phyloP scores from a whole-genome alignment of 2,888 invertebrate species.

The Dicroscelio sp. region DNA sequence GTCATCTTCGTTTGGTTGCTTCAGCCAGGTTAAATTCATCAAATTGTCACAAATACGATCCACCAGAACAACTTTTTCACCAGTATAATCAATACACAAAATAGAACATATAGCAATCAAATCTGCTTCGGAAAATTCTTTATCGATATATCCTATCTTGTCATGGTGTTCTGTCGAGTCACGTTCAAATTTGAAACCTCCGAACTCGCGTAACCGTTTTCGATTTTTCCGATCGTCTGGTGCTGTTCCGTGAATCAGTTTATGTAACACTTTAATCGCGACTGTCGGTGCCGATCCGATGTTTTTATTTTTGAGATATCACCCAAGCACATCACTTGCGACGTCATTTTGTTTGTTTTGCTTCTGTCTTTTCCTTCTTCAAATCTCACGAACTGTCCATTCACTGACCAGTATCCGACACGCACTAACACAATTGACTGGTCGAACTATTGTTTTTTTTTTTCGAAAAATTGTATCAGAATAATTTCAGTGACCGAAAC shows the following conservation, averaged over 20 bases:
- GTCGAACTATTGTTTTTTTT: too few species aligned
- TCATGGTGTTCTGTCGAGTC: slow-evolving; percentile 26
- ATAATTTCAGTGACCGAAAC: too few species aligned
- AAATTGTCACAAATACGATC: slow-evolving; percentile 1
- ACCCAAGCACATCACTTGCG: not conserved
- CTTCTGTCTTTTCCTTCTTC: not conserved
- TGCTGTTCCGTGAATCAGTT: slow-evolving; percentile 48
- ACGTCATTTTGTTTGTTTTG: not conserved
- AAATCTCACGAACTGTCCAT: too few species aligned
- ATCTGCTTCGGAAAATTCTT: slow-evolving; percentile 47
- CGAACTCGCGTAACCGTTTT: slow-evolving; percentile 60
- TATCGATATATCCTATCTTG: slow-evolving; percentile 49
- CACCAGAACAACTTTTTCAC: not conserved
- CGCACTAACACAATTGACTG: too few species aligned
- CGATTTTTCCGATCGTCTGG: slow-evolving; percentile 58
- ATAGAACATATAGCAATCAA: not conserved
- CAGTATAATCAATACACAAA: not conserved
- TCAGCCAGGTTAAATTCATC: not conserved
- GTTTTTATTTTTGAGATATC: slow-evolving; percentile 24
- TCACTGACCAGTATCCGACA: too few species aligned
- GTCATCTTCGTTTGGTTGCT: not conserved
- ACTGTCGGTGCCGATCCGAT: slow-evolving; percentile 27
- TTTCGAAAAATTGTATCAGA: not conserved
- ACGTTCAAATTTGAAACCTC: slow-evolving; percentile 55
- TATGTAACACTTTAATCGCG: slow-evolving; percentile 38